Conservation (phyloP, 2,888 invertebrate genomes). For the Ischnura elegans region DNA sequence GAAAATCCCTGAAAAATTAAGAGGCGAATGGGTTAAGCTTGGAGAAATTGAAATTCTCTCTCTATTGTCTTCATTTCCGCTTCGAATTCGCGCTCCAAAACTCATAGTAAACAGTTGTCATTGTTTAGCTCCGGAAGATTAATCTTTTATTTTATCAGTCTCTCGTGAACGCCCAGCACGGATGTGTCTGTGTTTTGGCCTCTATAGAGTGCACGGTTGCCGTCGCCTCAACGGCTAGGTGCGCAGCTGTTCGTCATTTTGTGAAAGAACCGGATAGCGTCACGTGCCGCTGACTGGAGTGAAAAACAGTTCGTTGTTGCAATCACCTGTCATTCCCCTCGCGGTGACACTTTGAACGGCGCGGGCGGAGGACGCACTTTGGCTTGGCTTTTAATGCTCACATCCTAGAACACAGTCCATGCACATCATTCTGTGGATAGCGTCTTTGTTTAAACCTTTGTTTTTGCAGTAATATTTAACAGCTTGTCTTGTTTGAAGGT, state of each 20-base stretch:
- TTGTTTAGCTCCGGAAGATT: background rate
- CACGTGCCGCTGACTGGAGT: constrained; percentile 34
- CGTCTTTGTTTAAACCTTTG: no score
- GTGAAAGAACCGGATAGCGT: constrained; percentile 62
- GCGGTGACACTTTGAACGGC: background rate
- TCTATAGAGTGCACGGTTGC: background rate
- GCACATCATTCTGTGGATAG: no score
- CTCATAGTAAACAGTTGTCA: background rate
- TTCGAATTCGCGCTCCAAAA: background rate
- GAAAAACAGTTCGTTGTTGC: constrained; percentile 29
- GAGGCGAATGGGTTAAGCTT: no score
- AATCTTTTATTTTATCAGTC: background rate
- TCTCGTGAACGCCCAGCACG: background rate
- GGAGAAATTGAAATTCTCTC: no score
- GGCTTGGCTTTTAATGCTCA: no score
- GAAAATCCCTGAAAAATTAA: no score
- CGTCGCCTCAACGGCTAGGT: background rate
- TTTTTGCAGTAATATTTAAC: no score
- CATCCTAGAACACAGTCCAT: no score
- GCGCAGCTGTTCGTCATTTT: constrained; percentile 32
- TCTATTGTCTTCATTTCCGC: background rate
- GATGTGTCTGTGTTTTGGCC: background rate
- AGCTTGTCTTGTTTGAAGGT: no score
- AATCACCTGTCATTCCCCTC: background rate
- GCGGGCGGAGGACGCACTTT: no score